Conservation (phyloP, 2,113 vertebrate genomes). For the Nothobranchius furzeri region DNA sequence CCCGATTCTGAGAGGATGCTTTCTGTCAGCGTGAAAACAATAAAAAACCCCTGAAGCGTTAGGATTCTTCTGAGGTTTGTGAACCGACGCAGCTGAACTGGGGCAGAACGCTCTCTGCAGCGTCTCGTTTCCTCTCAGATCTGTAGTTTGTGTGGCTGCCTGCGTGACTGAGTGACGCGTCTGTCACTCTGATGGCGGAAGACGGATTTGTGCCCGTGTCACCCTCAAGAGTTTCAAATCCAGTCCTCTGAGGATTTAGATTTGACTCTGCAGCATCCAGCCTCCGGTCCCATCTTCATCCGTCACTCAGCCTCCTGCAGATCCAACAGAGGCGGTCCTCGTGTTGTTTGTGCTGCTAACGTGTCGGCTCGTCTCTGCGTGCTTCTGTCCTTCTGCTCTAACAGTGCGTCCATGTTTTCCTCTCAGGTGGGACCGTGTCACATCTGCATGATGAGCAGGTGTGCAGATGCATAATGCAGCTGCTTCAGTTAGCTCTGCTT, state of each 20-base stretch:
- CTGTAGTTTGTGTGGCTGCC: no score
- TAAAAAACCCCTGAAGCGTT: no score
- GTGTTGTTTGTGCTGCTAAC: conserved; percentile 26
- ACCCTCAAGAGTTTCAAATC: background rate
- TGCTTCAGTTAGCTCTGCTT: conserved; percentile 10
- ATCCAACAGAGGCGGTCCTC: no score
- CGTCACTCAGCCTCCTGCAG: no score
- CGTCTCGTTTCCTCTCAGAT: no score
- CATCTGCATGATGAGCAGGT: background rate
- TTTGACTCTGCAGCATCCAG: background rate
- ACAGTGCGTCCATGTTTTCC: background rate
- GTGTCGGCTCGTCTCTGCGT: conserved; percentile 26
- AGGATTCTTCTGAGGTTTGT: no score
- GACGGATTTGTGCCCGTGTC: background rate
- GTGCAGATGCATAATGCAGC: background rate
- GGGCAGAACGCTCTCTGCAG: no score
- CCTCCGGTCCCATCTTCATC: no score
- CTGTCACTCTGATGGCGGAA: background rate
- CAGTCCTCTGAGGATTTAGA: conserved; percentile 6
- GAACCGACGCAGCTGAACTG: no score
- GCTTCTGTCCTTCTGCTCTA: background rate
- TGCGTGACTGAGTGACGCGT: conserved; percentile 29
- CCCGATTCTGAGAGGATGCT: no score
- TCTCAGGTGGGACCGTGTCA: background rate
- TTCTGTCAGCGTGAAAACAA: no score